Base-by-base conservation (phyloP, 2,888 invertebrate genomes). In the Zelleria hepariella region DNA sequence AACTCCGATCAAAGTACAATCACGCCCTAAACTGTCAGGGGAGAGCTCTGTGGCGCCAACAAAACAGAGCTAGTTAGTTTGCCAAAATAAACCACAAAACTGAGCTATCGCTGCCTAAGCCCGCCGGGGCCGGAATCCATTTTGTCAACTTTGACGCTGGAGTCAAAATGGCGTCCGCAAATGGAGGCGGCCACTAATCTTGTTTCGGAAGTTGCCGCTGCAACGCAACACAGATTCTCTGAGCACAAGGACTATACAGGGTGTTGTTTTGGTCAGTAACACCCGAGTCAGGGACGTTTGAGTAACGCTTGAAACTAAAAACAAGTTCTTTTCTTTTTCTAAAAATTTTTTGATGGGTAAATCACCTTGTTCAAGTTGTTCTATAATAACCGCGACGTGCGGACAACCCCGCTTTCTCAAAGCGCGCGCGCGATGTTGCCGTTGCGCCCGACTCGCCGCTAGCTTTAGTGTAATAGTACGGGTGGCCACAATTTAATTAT, bases 91-190 rank as follows among this genome's bases (percentile, higher is more conserved):
- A 49, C 49, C 49, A n/a, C 49, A 49, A 49, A 49, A 49, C 49
- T 49, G 49, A n/a, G 10, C 49, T 20, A 20, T 49, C 21, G 10
- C 21, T 21, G 24, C 53, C 24, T 65, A 73, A 64, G 69, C 70
- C 75, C 76, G 52, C 65, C 67, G 68, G 59, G 68, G 4, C 47
- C 52, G 77, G 83, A 82, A 82, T 82, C 84, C 84, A 78, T 85
- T 86, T 86, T 80, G 77, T 65, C 8, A 78, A 86, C 77, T 86
- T 86, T 86, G 86, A 86, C 84, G 73, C 24, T 21, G 8, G 24
- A 59, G 58, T 62, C 71, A 80, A 82, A 74, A 81, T 81, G 82
- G 81, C 79, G 65, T 68, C 73, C 75, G 76, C 77, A 78, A 77
- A 80, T 78, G 79, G 78, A 74, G 64, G 56, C 68, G 68, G 64